Base-by-base conservation (phyloP, 2,888 invertebrate genomes). In the Chelonus formosanus region DNA sequence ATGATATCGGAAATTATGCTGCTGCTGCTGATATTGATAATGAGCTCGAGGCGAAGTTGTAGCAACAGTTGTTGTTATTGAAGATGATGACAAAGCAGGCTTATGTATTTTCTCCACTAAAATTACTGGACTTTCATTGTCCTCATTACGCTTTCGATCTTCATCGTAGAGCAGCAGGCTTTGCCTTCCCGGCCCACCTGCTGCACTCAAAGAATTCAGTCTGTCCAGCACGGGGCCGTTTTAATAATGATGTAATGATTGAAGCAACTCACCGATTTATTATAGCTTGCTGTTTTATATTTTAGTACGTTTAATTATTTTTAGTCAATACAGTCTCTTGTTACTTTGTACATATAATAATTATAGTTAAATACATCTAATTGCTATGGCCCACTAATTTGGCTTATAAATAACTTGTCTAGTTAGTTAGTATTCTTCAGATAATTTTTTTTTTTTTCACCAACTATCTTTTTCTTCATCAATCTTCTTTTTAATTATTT, bases 191-290 rank as follows among this genome's bases (percentile, higher is more conserved):
- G 78, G 78, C 75, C 79, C 79, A 76, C 79, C 78, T 58, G 40
- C 40, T 40, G 47, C 58, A 74, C 81, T 80, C 80, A 81, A 72
- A 73, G 84, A 79, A 81, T 84, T 80, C 84, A 85, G 80, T 80
- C 83, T 83, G 80, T 83, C 83, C 83, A 84, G 83, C 80, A 82
- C 83, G 83, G 80, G 76, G 82, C 81, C 76, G 76, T 80, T 78
- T 73, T 77, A 78, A 78, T 77, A 77, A 68, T 76, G 75, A 67
- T 75, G 76, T 75, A 20, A 20, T 20, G 20, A 20, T 20, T 79
- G 79, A 73, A 79, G 74, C 74, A 80, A 74, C 72, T 79, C 80
- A 44, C 47, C 58, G 68, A 67, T 68, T 70, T 73, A 69, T 74
- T 67, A 57, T 64, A 64, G 10, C 60, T 43, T 31, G 62, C 70